These are phyloP conservation scores for Helicoverpa armigera DNA, from an alignment of 1,140 invertebrate genomes.

Conservation along the genomic window DNA sequence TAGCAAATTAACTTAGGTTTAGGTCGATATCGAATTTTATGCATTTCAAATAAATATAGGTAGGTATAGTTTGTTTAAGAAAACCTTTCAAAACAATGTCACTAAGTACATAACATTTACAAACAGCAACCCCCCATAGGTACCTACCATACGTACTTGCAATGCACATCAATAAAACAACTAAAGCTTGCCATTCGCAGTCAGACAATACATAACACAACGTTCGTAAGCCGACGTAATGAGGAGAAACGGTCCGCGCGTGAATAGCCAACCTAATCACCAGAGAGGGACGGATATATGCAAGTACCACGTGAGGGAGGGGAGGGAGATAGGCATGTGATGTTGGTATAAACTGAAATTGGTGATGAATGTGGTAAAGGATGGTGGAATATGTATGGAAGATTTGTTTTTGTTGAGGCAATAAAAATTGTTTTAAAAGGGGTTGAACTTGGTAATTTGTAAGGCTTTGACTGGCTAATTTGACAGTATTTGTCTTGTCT, in stretches of 20 bases:
- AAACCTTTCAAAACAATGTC: too few species aligned
- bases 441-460: neutral
- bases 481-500: too few species aligned
- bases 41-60: too few species aligned
- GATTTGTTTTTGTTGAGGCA: slow-evolving; percentile 10
- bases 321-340: slow-evolving; percentile 48
- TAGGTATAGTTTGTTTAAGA: too few species aligned
- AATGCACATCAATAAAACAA: slow-evolving; percentile 76
- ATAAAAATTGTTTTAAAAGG: neutral
- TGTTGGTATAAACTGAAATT: slow-evolving; percentile 67
- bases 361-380: slow-evolving; percentile 61
- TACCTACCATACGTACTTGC: neutral
- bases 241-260: slow-evolving; percentile 80
- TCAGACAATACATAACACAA: slow-evolving; percentile 72
- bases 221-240: slow-evolving; percentile 74
- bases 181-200: slow-evolving; percentile 71
- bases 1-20: too few species aligned
- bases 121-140: neutral
- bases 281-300: slow-evolving; percentile 43
- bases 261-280: slow-evolving; percentile 75
- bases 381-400: slow-evolving; percentile 23
- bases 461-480: too few species aligned
- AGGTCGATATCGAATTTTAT: too few species aligned
- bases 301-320: slow-evolving; percentile 25
- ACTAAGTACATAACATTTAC: too few species aligned